A percentile compares a stretch with the other conserved stretches of the same genome.
Evolutionary conservation across 2,797 vertebrate species (phyloP).

Genomic region (Momotus momota): DNA sequence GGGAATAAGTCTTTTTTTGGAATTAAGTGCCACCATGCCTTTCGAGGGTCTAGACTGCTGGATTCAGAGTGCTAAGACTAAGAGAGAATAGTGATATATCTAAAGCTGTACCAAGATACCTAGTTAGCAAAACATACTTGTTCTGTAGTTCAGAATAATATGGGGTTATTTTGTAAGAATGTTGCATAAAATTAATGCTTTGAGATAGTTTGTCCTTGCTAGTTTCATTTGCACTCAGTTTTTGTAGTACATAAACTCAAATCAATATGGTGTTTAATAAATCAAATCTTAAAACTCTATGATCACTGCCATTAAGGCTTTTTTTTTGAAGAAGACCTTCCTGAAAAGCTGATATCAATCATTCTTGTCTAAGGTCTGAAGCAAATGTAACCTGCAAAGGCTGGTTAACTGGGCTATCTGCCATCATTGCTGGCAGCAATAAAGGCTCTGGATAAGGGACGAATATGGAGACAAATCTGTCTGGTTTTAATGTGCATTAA

Average conservation of each 20-base stretch:
- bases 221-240: not conserved
- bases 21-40: not conserved
- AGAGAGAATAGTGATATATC: not conserved
- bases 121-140: not conserved
- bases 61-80: not conserved
- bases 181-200: slow-evolving; percentile 11
- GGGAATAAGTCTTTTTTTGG: not conserved
- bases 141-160: slow-evolving; percentile 10
- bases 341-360: slow-evolving; percentile 57
- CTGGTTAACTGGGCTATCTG: slow-evolving; percentile 66
- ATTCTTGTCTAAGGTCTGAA: slow-evolving; percentile 51
- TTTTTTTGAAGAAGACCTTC: slow-evolving; percentile 32
- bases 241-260: not conserved
- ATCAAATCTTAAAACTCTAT: slow-evolving; percentile 9
- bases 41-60: not conserved
- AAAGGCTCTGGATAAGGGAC: not conserved
- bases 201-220: not conserved
- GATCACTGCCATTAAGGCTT: not conserved
- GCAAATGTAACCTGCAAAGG: slow-evolving; percentile 63
- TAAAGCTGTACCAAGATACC: not conserved
- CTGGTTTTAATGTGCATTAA: not conserved
- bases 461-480: slow-evolving; percentile 51
- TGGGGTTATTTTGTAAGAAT: not conserved
- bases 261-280: slow-evolving; percentile 11
- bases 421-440: slow-evolving; percentile 58